Conservation (phyloP, 2,888 invertebrate species). For the Vannuccia rotundouncinata region DNA sequence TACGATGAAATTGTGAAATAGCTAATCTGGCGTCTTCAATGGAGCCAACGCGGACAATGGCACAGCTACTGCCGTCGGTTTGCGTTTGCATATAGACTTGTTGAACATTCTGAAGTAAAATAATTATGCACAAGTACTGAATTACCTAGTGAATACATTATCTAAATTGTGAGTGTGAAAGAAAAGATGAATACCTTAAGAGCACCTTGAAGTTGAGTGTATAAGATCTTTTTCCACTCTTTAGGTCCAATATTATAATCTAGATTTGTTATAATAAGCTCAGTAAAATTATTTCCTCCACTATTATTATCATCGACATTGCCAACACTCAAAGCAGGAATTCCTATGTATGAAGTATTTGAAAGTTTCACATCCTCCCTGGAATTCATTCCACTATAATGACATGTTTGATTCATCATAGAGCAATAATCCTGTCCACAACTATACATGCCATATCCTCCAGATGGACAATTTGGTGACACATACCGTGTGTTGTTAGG, state of each 20-base stretch:
- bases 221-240: slow-evolving; percentile 64
- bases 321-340: neutral
- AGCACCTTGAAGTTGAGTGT: slow-evolving; percentile 61
- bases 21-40: slow-evolving; percentile 65
- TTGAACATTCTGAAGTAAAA: slow-evolving; percentile 58
- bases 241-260: slow-evolving; percentile 66
- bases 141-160: neutral
- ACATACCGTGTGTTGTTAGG: neutral
- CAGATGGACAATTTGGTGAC: neutral
- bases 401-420: neutral
- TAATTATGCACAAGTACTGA: neutral
- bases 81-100: slow-evolving; percentile 64
- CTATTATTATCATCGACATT: neutral
- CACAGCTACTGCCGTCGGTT: slow-evolving; percentile 66
- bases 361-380: neutral
- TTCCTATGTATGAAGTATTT: neutral
- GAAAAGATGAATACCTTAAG: neutral
- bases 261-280: slow-evolving; percentile 62
- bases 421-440: neutral
- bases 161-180: too few species aligned
- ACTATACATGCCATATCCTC: neutral
- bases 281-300: slow-evolving; percentile 9
- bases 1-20: slow-evolving; percentile 75
- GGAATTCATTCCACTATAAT: slow-evolving; percentile 5
- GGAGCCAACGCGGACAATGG: slow-evolving; percentile 66